Conservation (phyloP, 2,797 vertebrate species). For the Otolemur crassicaudatus region DNA sequence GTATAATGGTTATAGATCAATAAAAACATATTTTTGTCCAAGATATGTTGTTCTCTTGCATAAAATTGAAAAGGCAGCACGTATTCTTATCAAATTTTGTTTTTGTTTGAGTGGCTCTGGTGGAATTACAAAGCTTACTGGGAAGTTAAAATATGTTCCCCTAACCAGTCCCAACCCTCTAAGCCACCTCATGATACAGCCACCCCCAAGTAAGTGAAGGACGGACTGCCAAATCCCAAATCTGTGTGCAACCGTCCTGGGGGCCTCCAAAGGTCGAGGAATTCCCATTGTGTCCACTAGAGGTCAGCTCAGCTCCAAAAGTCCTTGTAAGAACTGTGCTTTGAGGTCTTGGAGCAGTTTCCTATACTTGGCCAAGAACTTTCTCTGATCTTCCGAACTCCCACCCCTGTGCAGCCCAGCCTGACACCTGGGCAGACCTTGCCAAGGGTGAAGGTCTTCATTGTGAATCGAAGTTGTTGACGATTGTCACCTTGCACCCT, state of each 20-base stretch:
- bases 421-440: background rate
- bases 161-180: rapidly evolving
- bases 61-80: background rate
- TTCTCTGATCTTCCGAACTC: background rate
- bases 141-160: background rate
- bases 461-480: background rate
- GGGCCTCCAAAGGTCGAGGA: background rate
- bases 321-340: background rate
- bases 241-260: too few relatives aligned
- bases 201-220: background rate
- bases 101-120: background rate
- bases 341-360: background rate
- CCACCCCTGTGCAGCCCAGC: background rate
- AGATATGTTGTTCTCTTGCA: background rate
- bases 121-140: background rate
- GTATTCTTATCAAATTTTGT: background rate
- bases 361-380: rapidly evolving
- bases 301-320: constrained; percentile 72
- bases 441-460: background rate
- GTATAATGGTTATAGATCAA: background rate
- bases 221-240: background rate
- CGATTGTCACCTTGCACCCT: background rate
- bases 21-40: background rate
- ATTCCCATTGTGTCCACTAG: constrained; percentile 68
- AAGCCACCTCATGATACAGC: background rate